These are phyloP conservation scores for Drosophila ercepeae DNA, from an alignment of 1,140 invertebrate species.

Conservation along the genomic window DNA sequence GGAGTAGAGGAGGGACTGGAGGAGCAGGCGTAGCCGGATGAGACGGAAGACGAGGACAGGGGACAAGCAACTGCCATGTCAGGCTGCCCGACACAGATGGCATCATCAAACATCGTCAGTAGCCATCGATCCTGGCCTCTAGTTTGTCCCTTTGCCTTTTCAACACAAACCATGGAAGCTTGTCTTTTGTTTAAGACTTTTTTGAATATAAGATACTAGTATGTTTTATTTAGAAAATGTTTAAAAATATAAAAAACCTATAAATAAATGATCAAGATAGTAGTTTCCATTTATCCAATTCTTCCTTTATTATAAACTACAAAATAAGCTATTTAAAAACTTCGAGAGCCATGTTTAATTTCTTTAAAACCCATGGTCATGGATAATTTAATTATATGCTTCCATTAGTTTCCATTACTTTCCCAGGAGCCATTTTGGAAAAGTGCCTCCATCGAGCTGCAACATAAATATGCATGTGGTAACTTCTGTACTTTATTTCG, in stretches of 20 bases:
- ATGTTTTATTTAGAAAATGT: too few species aligned
- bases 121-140: constrained; percentile 43
- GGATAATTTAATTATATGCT: constrained; percentile 8
- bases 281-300: too few species aligned
- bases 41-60: constrained; percentile 11
- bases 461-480: constrained; percentile 57
- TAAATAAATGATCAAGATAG: too few species aligned
- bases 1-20: constrained; percentile 18
- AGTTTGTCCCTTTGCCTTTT: not conserved
- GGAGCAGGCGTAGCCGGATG: not conserved
- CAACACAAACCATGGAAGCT: not conserved
- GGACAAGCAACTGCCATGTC: constrained; percentile 53
- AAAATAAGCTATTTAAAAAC: too few species aligned
- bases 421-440: constrained; percentile 21
- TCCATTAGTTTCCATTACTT: not conserved
- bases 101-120: constrained; percentile 52
- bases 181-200: too few species aligned
- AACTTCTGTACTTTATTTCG: constrained; percentile 27
- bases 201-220: too few species aligned
- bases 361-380: constrained; percentile 1
- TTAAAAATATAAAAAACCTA: too few species aligned
- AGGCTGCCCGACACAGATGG: constrained; percentile 56
- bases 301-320: too few species aligned
- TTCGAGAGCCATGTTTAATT: not conserved
- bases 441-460: constrained; percentile 45